phyloP scores from a whole-genome alignment of 2,888 invertebrate species.

The Boloria euphrosyne region DNA sequence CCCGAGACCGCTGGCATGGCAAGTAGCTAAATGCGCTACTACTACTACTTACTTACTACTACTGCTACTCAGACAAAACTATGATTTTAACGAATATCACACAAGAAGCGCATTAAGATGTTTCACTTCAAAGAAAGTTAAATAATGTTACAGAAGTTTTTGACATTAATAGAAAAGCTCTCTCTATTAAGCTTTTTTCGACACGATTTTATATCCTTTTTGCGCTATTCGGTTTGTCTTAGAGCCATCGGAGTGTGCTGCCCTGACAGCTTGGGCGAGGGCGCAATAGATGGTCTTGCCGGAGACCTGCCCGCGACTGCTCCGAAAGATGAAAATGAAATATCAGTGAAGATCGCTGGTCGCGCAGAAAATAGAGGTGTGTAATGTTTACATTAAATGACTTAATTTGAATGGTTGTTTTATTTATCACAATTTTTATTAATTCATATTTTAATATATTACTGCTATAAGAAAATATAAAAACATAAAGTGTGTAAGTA shows the following conservation, averaged over 20 bases:
- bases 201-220: not conserved
- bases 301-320: conserved; percentile 78
- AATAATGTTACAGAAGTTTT: no score
- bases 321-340: conserved; percentile 73
- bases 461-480: no score
- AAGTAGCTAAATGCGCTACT: no score
- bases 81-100: no score
- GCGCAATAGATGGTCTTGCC: conserved; percentile 72
- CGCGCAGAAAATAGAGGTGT: conserved; percentile 71
- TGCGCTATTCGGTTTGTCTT: not conserved
- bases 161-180: no score
- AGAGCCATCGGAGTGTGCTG: conserved; percentile 88
- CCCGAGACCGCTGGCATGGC: no score
- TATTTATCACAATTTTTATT: conserved; percentile 31
- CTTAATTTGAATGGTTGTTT: conserved; percentile 38
- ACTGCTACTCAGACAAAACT: no score
- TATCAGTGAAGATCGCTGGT: conserved; percentile 58
- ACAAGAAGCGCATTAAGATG: no score
- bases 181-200: no score
- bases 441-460: not conserved
- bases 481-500: no score
- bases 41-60: no score
- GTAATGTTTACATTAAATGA: conserved; percentile 43
- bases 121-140: no score
- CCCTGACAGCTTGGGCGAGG: conserved; percentile 74